Evolutionary conservation across 1,140 invertebrate species (phyloP).

Genomic region (Drosophila ogumai): DNA sequence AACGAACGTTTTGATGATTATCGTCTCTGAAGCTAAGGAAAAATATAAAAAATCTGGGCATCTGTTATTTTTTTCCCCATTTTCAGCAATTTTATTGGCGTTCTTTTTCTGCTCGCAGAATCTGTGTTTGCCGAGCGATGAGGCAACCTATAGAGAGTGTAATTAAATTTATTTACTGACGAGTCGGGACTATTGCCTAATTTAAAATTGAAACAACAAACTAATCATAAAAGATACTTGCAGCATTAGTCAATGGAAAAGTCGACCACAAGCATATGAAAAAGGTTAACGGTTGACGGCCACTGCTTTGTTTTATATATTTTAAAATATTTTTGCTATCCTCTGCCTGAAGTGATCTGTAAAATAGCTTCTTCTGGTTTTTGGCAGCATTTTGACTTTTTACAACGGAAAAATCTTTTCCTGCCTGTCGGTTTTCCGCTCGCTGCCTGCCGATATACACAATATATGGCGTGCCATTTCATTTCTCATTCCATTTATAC

Average conservation of each 20-base stretch:
- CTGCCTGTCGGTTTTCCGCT: slow-evolving; percentile 48
- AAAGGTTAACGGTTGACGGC: slow-evolving; percentile 27
- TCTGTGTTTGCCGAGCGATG: slow-evolving; percentile 31
- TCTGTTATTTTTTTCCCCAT: slow-evolving; percentile 47
- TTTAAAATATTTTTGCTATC: slow-evolving; percentile 9
- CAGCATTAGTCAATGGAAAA: slow-evolving; percentile 62
- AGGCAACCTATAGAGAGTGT: slow-evolving; percentile 55
- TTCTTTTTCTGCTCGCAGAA: slow-evolving; percentile 14
- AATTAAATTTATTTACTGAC: slow-evolving; percentile 79
- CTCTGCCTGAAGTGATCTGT: background rate
- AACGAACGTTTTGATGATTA: slow-evolving; percentile 37
- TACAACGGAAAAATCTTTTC: slow-evolving; percentile 74
- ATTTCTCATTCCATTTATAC: slow-evolving; percentile 65
- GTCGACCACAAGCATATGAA: slow-evolving; percentile 32
- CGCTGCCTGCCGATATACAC: slow-evolving; percentile 38
- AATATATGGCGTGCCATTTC: slow-evolving; percentile 65
- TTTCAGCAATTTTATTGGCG: slow-evolving; percentile 56
- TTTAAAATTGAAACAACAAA: slow-evolving; percentile 49
- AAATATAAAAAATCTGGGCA: slow-evolving; percentile 49
- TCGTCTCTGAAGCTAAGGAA: slow-evolving; percentile 9
- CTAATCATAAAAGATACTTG: slow-evolving; percentile 56
- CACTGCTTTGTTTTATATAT: slow-evolving; percentile 16
- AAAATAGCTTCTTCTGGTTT: slow-evolving; percentile 34
- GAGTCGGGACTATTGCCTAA: slow-evolving; percentile 40
- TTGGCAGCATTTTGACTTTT: slow-evolving; percentile 64